Conservation (phyloP, 2,113 vertebrate genomes). For the Craseonycteris thonglongyai region DNA sequence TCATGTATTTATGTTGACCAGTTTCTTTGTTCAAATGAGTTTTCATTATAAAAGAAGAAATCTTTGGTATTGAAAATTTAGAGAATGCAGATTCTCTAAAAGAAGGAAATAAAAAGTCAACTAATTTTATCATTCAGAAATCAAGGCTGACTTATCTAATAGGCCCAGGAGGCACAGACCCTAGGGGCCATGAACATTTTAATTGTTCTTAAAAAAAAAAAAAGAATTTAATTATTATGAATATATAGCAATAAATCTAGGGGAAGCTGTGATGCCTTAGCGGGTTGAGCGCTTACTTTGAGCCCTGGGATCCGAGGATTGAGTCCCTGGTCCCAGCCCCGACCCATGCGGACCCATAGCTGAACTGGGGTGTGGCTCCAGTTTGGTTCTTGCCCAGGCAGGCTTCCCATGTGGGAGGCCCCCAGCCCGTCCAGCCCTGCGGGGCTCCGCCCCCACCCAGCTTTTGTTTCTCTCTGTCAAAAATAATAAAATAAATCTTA, state of each 20-base stretch:
- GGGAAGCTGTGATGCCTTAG: too few relatives aligned
- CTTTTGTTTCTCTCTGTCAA: too few relatives aligned
- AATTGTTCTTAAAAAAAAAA: slow-evolving; percentile 17
- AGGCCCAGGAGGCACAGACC: background rate
- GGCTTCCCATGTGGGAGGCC: too few relatives aligned
- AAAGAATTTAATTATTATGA: background rate
- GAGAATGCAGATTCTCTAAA: background rate
- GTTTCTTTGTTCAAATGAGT: background rate
- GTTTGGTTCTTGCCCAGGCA: too few relatives aligned
- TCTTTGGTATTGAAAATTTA: background rate
- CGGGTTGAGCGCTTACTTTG: too few relatives aligned
- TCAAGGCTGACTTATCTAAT: background rate
- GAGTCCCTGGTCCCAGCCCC: too few relatives aligned
- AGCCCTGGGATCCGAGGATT: too few relatives aligned
- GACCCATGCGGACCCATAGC: too few relatives aligned
- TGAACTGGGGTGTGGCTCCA: too few relatives aligned
- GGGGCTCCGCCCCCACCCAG: too few relatives aligned
- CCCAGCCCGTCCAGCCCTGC: too few relatives aligned
- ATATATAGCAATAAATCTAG: background rate
- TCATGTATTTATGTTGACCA: background rate
- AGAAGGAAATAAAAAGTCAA: background rate
- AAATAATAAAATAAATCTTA: too few relatives aligned
- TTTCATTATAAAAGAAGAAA: background rate
- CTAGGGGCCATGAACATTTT: background rate
- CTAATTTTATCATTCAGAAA: background rate